phyloP scores from a whole-genome alignment of 2,888 invertebrate species.

The Allolobophora icterica region DNA sequence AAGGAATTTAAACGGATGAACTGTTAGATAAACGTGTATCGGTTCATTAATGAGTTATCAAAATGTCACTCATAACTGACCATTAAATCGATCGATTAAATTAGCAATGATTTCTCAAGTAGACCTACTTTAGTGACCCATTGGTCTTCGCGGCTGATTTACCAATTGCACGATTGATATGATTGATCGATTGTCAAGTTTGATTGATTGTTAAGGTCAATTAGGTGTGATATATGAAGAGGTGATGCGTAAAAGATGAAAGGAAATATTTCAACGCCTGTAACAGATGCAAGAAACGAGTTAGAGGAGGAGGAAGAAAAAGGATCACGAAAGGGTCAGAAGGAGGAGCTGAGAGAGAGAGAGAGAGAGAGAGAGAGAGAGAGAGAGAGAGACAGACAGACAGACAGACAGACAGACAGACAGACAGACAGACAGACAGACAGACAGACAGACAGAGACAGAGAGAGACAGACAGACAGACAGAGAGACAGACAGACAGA shows the following conservation, averaged over 20 bases:
- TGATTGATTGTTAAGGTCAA: neutral
- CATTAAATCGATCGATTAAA: neutral
- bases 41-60: neutral
- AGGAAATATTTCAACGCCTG: neutral
- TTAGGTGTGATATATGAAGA: conserved; percentile 3
- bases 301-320: neutral
- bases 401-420: too few species aligned
- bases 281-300: neutral
- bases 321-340: neutral
- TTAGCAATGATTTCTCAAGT: neutral
- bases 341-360: neutral
- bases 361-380: too few species aligned
- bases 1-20: neutral
- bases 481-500: too few species aligned
- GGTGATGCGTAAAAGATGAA: neutral
- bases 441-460: too few species aligned
- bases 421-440: too few species aligned
- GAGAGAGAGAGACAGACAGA: too few species aligned
- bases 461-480: too few species aligned
- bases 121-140: neutral
- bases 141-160: neutral
- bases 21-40: neutral
- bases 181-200: neutral
- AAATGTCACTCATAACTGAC: neutral
- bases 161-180: too few species aligned